Evolutionary conservation across 2,113 vertebrate genomes (phyloP), one percentile per base, ranked within the genome.

Genomic region (Ascaphus truei): DNA sequence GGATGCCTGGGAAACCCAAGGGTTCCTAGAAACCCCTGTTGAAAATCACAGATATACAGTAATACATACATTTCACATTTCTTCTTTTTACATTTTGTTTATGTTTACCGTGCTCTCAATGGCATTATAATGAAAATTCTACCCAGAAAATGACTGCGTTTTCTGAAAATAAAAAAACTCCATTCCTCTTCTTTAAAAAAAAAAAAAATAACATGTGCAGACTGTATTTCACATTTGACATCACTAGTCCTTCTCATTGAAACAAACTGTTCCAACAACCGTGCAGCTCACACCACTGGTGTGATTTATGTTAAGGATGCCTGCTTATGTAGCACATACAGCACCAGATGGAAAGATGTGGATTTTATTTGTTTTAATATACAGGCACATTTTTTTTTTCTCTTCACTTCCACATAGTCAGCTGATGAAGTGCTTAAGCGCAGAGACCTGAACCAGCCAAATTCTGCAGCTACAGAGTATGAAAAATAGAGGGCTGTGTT

Each of bases 401-500:
- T 56, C 16, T 43, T 43, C 26, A 18, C 52, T 80, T 81, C 67
- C 53, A 72, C 33, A 27, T 53, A 55, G 63, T 67, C 71, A 67
- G 72, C 80, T 76, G 75, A 79, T 76, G 74, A 76, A 82, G 72
- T 73, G 62, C 65, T 79, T 77, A 74, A 73, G 31, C 73, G 48
- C 7, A 15, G 4, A 76, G 60, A 73, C 58, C 69, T 63, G 71
- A 72, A 71, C 68, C 77, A 76, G 37, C 75, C 79, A 65, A 77
- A 73, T 79, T 77, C 77, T 45, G 47, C 66, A 61, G 79, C 81
- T 75, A 66, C 78, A 73, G 75, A 71, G 76, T 77, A 81, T 75
- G 80, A 84, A 84, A 82, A 87, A 88, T 83, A 79, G 76, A 74
- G 55, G 67, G 78, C 79, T 77, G 75, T 82, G 82, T 80, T 80